A percentile compares a stretch with the other conserved stretches of the same genome.
These are phyloP conservation scores for Dorcus hopei DNA, from an alignment of 2,888 invertebrate genomes.

Conservation along the genomic window DNA sequence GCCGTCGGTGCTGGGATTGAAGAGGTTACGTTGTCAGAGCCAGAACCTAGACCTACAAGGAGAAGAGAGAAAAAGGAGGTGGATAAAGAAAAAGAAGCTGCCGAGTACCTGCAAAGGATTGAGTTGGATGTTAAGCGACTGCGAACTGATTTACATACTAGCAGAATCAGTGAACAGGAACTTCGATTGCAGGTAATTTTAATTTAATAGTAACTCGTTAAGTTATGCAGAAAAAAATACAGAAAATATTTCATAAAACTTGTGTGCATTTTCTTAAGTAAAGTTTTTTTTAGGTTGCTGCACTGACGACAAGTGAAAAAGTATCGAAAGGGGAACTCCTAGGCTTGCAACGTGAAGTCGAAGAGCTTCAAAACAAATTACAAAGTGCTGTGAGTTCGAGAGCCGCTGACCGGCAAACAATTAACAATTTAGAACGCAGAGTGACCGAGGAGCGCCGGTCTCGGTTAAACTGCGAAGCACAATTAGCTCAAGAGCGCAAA, in stretches of 20 bases:
- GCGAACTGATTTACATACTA: slow-evolving; percentile 70
- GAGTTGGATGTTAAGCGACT: slow-evolving; percentile 69
- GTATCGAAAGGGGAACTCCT: slow-evolving; percentile 67
- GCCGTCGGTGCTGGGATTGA: slow-evolving; percentile 35
- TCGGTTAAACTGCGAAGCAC: slow-evolving; percentile 69
- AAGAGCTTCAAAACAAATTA: slow-evolving; percentile 79
- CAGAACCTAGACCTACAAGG: slow-evolving; percentile 26
- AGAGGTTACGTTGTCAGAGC: slow-evolving; percentile 16
- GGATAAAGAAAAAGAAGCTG: slow-evolving; percentile 50
- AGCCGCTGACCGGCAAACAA: slow-evolving; percentile 74
- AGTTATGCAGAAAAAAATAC: too few relatives aligned
- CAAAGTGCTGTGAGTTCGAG: slow-evolving; percentile 71
- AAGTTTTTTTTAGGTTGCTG: slow-evolving; percentile 51
- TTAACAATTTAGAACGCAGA: slow-evolving; percentile 74
- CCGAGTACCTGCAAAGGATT: slow-evolving; percentile 59
- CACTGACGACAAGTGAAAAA: slow-evolving; percentile 65
- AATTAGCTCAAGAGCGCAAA: slow-evolving; percentile 70
- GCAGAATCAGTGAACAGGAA: slow-evolving; percentile 69
- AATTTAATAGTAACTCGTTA: not conserved
- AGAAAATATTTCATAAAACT: too few relatives aligned
- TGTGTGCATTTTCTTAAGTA: too few relatives aligned
- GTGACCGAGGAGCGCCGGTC: slow-evolving; percentile 82
- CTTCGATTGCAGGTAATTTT: slow-evolving; percentile 64
- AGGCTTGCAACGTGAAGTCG: slow-evolving; percentile 81
- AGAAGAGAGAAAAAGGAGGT: slow-evolving; percentile 45